Evolutionary conservation across 2,888 invertebrate genomes (phyloP).

Genomic region (Lycaena phlaeas): DNA sequence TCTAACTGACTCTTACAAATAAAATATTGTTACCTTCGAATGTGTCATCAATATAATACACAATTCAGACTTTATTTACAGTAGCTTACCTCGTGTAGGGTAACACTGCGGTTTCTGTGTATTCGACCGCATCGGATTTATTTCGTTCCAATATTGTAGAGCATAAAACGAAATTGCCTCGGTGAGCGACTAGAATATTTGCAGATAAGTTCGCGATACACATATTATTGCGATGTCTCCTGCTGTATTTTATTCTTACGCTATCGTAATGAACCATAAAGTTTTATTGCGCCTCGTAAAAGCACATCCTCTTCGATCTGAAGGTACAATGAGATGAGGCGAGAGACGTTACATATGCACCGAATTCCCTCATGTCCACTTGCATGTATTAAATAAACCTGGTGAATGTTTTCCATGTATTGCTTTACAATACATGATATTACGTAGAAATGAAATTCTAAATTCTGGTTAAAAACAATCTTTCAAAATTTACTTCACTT

Average conservation of each 20-base stretch:
- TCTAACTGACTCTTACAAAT: no score
- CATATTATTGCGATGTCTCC: conserved; percentile 41
- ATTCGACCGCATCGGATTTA: conserved; percentile 48
- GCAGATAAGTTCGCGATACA: conserved; percentile 5
- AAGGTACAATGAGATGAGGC: conserved; percentile 29
- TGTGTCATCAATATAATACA: no score
- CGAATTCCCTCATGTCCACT: not conserved
- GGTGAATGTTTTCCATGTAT: no score
- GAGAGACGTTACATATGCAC: conserved; percentile 25
- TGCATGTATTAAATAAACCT: not conserved
- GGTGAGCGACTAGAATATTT: conserved; percentile 4
- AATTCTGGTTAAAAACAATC: no score
- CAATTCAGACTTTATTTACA: no score
- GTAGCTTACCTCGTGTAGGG: not conserved
- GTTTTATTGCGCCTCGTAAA: conserved; percentile 51
- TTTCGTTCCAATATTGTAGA: conserved; percentile 27
- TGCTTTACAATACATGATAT: no score
- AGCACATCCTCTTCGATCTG: conserved; percentile 38
- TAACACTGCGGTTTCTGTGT: conserved; percentile 28
- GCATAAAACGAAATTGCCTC: conserved; percentile 16
- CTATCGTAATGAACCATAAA: conserved; percentile 59
- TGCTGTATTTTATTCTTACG: conserved; percentile 49
- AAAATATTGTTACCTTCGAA: no score
- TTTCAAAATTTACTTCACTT: no score
- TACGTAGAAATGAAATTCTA: no score